Evolutionary conservation across 2,888 invertebrate genomes (phyloP), one percentile per base, ranked within the genome.

Genomic region (Physocephala rufipes): DNA sequence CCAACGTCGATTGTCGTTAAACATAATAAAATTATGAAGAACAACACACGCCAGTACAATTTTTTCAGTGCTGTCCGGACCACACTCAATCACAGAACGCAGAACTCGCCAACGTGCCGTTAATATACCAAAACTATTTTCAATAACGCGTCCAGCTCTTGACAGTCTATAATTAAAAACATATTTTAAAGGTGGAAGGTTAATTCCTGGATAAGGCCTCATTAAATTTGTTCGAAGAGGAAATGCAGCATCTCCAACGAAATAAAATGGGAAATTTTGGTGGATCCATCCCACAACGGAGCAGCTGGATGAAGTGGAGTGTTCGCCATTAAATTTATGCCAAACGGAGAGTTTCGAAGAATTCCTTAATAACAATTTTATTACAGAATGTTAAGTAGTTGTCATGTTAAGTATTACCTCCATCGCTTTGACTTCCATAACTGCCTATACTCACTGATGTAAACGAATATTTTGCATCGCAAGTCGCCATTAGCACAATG

Each of bases 1-100:
- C 71, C 67, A 67, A 4, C 62, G 62, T 9, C 16, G 21, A 21
- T 9, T 26, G 24, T 51, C 53, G 21, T 67, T 62, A 30, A 63
- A 1, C 67, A 71, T 71, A 3, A 71, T 28, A 67, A 55, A 71
- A 43, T 71, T 71, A 47, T 71, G 67, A 55, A 71, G 30, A 5
- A 62, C 71, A 2, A 71, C 21, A 36, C 66, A 66, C 1, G 21
- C 66, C 51, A 66, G 16, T 13, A 67, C 51, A 9, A 71, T 71
- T 4, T 62, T 36, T 45, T 67, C 63, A 3, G 53, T 26, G n/a
- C 67, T 71, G 43, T 62, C 24, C 16, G 66, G 66, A 9, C 36
- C n/a, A 2, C 59, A 63, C 26, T 67, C 55, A 12, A 63, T 45
- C 4, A 49, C 55, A 9, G 67, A 53, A 2, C 61, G 21, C 28